A percentile compares a stretch with the other conserved stretches of the same genome.
Conservation (phyloP, 2,797 vertebrate genomes). For the Aythya fuligula region DNA sequence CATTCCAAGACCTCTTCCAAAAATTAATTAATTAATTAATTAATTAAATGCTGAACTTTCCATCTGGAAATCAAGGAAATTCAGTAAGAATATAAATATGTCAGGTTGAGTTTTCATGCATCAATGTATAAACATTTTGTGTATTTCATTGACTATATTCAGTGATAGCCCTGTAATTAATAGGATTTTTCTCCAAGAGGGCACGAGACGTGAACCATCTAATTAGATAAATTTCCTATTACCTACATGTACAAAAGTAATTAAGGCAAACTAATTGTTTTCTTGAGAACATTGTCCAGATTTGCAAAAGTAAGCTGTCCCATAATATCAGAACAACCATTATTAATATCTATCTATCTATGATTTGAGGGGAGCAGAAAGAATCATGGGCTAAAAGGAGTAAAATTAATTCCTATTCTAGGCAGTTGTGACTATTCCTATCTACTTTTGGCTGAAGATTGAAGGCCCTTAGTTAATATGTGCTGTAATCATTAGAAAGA, state of each 20-base stretch:
- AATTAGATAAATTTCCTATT: not conserved
- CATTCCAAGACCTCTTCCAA: not conserved
- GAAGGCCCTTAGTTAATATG: not conserved
- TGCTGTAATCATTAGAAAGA: not conserved
- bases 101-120: not conserved
- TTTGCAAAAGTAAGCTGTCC: not conserved
- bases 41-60: not conserved
- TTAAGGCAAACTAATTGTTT: not conserved
- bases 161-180: not conserved
- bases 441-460: not conserved
- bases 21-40: not conserved
- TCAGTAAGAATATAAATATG: not conserved
- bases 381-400: not conserved
- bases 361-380: not conserved
- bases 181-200: not conserved
- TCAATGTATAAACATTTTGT: not conserved
- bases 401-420: not conserved
- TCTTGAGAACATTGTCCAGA: not conserved
- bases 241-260: not conserved
- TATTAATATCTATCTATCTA: not conserved
- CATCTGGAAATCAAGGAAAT: not conserved
- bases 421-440: not conserved
- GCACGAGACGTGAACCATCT: not conserved
- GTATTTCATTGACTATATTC: not conserved
- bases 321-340: not conserved